phyloP scores from a whole-genome alignment of 2,888 invertebrate species.

The Dyspetes luteomarginatus region DNA sequence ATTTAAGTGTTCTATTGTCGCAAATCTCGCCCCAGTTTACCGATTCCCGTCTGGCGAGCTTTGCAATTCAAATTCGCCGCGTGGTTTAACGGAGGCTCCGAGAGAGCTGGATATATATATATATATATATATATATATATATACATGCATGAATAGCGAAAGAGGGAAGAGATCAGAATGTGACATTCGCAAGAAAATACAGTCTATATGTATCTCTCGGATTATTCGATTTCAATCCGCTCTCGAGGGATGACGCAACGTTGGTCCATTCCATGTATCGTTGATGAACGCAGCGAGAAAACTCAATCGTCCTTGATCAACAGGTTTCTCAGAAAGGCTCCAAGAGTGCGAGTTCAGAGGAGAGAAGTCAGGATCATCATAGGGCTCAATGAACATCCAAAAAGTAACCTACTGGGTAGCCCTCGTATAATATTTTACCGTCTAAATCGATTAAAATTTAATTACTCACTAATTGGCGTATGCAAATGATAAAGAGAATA shows the following conservation, averaged over 20 bases:
- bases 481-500: too few relatives aligned
- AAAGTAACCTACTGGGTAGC: not conserved
- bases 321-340: not conserved
- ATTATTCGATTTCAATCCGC: conserved; percentile 33
- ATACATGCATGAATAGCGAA: too few relatives aligned
- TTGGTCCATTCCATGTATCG: not conserved
- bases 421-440: not conserved
- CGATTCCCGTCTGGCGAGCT: conserved; percentile 17
- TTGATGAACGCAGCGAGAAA: not conserved
- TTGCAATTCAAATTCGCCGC: conserved; percentile 60
- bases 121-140: too few relatives aligned
- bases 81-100: conserved; percentile 23
- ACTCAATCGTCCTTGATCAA: conserved; percentile 24
- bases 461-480: not conserved
- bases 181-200: conserved; percentile 56
- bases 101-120: not conserved
- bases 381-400: not conserved
- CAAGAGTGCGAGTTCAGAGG: not conserved
- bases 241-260: not conserved
- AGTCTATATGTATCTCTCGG: conserved; percentile 13
- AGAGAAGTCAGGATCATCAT: not conserved
- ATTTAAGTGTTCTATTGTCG: conserved; percentile 53
- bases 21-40: conserved; percentile 18
- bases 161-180: conserved; percentile 39
- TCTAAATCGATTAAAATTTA: not conserved